phyloP scores from a whole-genome alignment of 2,113 vertebrate genomes.

The Labrus mixtus region DNA sequence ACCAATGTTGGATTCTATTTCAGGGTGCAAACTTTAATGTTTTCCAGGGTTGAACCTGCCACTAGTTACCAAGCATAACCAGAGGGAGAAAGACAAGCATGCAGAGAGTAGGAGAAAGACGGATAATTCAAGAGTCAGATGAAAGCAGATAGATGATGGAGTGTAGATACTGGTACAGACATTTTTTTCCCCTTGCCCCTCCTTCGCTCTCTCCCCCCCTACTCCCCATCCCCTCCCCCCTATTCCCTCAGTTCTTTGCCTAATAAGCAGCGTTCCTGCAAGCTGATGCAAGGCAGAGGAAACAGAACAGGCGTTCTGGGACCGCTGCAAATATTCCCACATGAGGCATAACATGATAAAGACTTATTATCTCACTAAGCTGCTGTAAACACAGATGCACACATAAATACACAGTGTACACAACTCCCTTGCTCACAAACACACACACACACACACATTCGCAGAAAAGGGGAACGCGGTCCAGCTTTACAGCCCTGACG shows the following conservation, averaged over 20 bases:
- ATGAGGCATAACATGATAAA: conserved; percentile 84
- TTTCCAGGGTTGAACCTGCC: conserved; percentile 72
- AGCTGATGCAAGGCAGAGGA: conserved; percentile 87
- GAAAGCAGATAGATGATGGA: conserved; percentile 80
- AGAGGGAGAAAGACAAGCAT: conserved; percentile 54
- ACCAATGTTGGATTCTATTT: conserved; percentile 67
- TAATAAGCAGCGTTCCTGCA: conserved; percentile 85
- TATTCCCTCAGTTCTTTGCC: conserved; percentile 82
- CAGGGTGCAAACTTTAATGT: conserved; percentile 69
- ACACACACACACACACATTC: conserved; percentile 31
- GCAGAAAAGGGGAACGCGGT: conserved; percentile 51
- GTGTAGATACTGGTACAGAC: conserved; percentile 78
- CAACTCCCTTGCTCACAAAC: conserved; percentile 40
- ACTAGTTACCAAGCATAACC: conserved; percentile 71
- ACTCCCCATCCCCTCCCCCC: conserved; percentile 53
- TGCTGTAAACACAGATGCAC: conserved; percentile 83
- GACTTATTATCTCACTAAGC: conserved; percentile 85
- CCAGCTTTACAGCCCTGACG: conserved; percentile 60
- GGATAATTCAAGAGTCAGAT: conserved; percentile 80
- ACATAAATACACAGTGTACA: conserved; percentile 73
- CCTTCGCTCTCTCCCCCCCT: conserved; percentile 49
- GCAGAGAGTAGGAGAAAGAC: conserved; percentile 56
- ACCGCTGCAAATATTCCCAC: conserved; percentile 85
- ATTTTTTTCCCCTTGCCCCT: conserved; percentile 49
- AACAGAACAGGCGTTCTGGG: conserved; percentile 84